Percentiles rank a stretch among this genome's conserved stretches.
Conservation (phyloP, 2,797 vertebrate species). For the Sebastes kiyomatsui region DNA sequence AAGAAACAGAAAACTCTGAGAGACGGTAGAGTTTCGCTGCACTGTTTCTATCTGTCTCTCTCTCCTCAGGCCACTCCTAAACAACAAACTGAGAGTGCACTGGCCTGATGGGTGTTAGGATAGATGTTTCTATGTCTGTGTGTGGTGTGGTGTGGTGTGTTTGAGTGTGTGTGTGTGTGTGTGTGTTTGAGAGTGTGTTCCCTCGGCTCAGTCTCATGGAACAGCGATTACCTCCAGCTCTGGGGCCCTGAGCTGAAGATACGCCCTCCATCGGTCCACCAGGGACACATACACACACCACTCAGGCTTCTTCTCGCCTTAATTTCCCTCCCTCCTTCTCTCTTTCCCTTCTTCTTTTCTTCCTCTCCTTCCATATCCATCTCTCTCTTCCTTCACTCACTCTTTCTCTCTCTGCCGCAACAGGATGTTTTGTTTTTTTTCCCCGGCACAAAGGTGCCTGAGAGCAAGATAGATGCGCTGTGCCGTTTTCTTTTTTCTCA, state of each 20-base stretch:
- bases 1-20: neutral
- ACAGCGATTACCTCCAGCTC: conserved; percentile 69
- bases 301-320: conserved; percentile 42
- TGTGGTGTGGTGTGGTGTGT: neutral
- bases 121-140: conserved; percentile 23
- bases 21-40: neutral
- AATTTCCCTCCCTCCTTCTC: conserved; percentile 15
- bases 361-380: conserved; percentile 8
- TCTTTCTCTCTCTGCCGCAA: conserved; percentile 60
- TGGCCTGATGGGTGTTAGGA: conserved; percentile 32
- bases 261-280: conserved; percentile 56
- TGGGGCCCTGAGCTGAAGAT: conserved; percentile 61
- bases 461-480: conserved; percentile 78
- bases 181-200: conserved; percentile 28
- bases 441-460: conserved; percentile 72
- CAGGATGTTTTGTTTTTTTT: conserved; percentile 53
- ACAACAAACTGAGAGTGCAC: conserved; percentile 45
- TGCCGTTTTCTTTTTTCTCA: conserved; percentile 34
- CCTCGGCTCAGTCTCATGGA: conserved; percentile 59
- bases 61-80: conserved; percentile 41
- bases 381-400: conserved; percentile 6
- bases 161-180: neutral
- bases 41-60: neutral
- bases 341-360: conserved; percentile 5
- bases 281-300: conserved; percentile 44